phyloP scores from a whole-genome alignment of 1,140 invertebrate species.

The Drosophila navojoa region DNA sequence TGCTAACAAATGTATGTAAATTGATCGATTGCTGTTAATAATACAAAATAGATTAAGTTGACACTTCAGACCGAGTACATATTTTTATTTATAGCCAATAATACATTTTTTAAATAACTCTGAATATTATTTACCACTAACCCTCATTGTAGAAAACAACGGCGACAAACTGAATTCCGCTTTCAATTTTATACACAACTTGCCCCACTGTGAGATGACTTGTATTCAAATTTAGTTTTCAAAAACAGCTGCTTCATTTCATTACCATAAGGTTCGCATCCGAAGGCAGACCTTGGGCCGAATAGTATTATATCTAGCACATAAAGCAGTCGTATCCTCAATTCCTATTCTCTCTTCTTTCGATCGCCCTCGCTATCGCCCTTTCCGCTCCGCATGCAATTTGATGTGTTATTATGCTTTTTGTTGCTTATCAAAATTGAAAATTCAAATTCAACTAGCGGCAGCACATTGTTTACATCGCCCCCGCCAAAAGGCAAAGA shows the following conservation, averaged over 20 bases:
- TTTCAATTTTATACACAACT: background rate
- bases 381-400: conserved; percentile 48
- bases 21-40: too few relatives aligned
- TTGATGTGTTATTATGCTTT: conserved; percentile 81
- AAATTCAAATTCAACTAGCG: conserved; percentile 79
- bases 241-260: conserved; percentile 79
- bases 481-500: conserved; percentile 37
- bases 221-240: conserved; percentile 69
- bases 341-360: background rate
- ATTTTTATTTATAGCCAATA: too few relatives aligned
- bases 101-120: too few relatives aligned
- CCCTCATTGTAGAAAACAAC: too few relatives aligned
- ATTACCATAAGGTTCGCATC: conserved; percentile 77
- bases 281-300: conserved; percentile 44
- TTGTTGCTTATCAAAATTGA: conserved; percentile 79
- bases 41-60: too few relatives aligned
- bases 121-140: too few relatives aligned
- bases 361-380: background rate
- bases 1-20: too few relatives aligned
- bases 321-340: conserved; percentile 30
- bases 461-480: conserved; percentile 77
- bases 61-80: too few relatives aligned
- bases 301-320: conserved; percentile 5
- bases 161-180: too few relatives aligned
- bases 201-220: conserved; percentile 36